Conservation (phyloP, 2,113 vertebrate species). For the Perca schrenkii region DNA sequence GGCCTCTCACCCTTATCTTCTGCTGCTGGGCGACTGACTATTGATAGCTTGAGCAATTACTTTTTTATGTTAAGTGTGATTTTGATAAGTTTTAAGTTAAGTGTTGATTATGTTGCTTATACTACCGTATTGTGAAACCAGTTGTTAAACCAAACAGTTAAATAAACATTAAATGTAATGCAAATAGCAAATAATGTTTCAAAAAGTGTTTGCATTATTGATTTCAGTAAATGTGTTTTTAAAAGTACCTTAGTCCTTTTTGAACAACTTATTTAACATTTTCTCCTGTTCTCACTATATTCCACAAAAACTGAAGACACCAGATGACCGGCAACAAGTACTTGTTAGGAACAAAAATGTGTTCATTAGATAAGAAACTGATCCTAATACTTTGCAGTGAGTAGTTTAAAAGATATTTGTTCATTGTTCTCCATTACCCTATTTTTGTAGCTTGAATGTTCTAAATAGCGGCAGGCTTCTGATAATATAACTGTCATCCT, state of each 20-base stretch:
- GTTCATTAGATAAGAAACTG: neutral
- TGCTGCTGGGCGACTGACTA: neutral
- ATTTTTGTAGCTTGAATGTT: constrained; percentile 21
- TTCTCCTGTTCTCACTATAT: neutral
- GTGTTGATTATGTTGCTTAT: neutral
- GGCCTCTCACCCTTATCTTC: neutral
- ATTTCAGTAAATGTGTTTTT: constrained; percentile 1
- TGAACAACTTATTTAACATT: neutral
- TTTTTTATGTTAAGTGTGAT: neutral
- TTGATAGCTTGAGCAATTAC: neutral
- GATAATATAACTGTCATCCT: constrained; percentile 57
- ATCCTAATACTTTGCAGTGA: neutral
- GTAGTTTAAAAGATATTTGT: constrained; percentile 23
- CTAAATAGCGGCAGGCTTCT: constrained; percentile 19
- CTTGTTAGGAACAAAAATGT: constrained; percentile 16
- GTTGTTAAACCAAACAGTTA: neutral
- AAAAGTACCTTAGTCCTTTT: neutral
- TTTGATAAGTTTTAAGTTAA: constrained; percentile 3
- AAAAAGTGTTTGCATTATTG: neutral
- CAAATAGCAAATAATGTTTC: neutral
- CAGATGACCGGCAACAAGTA: constrained; percentile 3
- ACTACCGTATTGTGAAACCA: neutral
- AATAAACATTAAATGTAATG: neutral
- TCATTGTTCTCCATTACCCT: neutral
- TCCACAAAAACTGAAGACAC: neutral